Evolutionary conservation across 2,113 vertebrate genomes (phyloP), one percentile per base, ranked within the genome.

Genomic region (Tilapia sparmanii): DNA sequence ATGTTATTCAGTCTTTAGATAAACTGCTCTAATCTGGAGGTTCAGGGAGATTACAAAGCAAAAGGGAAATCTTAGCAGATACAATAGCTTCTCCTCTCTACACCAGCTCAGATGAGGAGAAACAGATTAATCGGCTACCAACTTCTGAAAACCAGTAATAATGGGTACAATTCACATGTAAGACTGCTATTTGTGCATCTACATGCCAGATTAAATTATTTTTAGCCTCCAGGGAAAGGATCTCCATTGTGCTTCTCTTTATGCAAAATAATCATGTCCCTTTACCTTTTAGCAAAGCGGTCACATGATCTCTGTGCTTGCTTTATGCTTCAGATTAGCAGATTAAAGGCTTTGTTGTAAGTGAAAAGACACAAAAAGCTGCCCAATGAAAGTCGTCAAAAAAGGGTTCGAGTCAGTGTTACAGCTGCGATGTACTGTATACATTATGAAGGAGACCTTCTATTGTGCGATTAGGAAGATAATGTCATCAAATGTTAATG

Each of bases 401-500:
- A 86, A 90, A 45, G 86, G 90, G 88, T 94, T 92, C 2, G 63
- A 90, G 88, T 85, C 81, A 19, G 84, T 91, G 87, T 82, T 87
- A 89, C 87, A 85, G 84, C 84, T 84, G 66, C 82, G 80, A 84
- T 83, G 87, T 93, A 90, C 33, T 95, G 15, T 76, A 47, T 76
- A 92, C 88, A 91, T 95, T 93, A 95, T 93, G 82, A 90, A 93
- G 82, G 78, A 92, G 59, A 81, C 68, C 88, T 91, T 94, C 90
- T 95, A 93, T 94, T 91, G 92, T 87, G 82, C 80, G 88, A 96
- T 96, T 95, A 95, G 66, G 87, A 89, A 91, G 91, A 94, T 95
- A 90, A 94, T 93, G 94, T 93, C 94, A 95, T 95, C 91, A 93
- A 87, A 94, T 93, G 95, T 94, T 96, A 96, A 96, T 96, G 94